A percentile compares a stretch with the other conserved stretches of the same genome.
Evolutionary conservation across 2,797 vertebrate species (phyloP).

Genomic region (Spondyliosoma cantharus): DNA sequence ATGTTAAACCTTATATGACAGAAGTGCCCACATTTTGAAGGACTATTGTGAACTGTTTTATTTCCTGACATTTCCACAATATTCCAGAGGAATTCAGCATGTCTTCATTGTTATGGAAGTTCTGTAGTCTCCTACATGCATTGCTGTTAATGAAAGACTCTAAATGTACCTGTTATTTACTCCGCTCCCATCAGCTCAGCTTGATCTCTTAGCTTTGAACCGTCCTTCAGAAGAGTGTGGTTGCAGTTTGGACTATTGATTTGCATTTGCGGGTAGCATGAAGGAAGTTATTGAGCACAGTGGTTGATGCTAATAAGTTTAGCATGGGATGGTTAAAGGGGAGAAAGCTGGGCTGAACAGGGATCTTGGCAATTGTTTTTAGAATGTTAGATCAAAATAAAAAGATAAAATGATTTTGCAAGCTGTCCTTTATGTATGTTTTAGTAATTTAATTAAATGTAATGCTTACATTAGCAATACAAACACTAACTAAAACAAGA

Average conservation of each 20-base stretch:
- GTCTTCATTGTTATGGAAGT: too few species aligned
- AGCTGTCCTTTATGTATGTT: not conserved
- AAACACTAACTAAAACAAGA: not conserved
- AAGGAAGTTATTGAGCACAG: not conserved
- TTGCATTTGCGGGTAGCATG: not conserved
- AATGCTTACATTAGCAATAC: not conserved
- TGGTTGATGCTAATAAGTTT: not conserved
- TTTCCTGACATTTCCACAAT: too few species aligned
- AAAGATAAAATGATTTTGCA: not conserved
- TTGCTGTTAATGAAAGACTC: not conserved
- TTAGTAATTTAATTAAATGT: not conserved
- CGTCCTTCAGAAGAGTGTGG: too few species aligned
- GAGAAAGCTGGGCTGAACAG: not conserved
- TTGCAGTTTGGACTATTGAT: too few species aligned
- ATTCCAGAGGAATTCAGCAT: too few species aligned
- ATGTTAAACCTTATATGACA: not conserved
- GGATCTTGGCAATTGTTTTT: not conserved
- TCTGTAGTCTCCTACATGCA: too few species aligned
- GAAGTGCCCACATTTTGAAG: not conserved
- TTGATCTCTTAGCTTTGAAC: too few species aligned
- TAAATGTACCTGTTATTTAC: not conserved
- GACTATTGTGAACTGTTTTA: not conserved
- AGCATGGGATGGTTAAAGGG: not conserved
- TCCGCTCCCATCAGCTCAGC: not conserved
- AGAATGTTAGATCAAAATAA: not conserved